A percentile compares a stretch with the other conserved stretches of the same genome.
Conservation (phyloP, 2,888 invertebrate genomes). For the Drosophila merina region DNA sequence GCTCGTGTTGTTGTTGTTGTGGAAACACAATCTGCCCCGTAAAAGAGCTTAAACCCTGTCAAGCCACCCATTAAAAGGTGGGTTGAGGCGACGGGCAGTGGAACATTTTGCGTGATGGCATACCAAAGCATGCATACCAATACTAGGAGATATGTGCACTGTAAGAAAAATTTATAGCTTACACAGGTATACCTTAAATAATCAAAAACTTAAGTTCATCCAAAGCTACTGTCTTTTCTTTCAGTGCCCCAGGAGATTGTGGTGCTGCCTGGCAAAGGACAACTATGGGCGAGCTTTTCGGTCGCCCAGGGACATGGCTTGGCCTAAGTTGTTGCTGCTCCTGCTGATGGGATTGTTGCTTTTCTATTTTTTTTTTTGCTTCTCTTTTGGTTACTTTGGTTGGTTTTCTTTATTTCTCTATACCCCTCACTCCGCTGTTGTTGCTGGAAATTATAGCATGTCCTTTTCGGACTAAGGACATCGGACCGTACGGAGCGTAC, state of each 20-base stretch:
- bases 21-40: conserved; percentile 79
- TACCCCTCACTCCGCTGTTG: conserved; percentile 38
- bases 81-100: conserved; percentile 47
- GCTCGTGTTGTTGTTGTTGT: conserved; percentile 50
- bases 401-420: conserved; percentile 54
- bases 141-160: conserved; percentile 29
- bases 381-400: conserved; percentile 72
- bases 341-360: conserved; percentile 72
- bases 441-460: conserved; percentile 77
- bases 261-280: conserved; percentile 62
- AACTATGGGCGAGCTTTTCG: conserved; percentile 71
- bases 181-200: no score
- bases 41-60: conserved; percentile 80
- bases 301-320: conserved; percentile 63
- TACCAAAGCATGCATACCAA: conserved; percentile 61
- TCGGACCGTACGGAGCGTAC: conserved; percentile 39
- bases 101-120: conserved; percentile 76
- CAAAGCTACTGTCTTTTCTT: not conserved
- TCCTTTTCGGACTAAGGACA: conserved; percentile 67
- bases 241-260: not conserved
- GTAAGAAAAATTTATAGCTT: not conserved
- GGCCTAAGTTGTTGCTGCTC: conserved; percentile 75
- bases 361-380: conserved; percentile 52
- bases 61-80: conserved; percentile 79
- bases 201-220: no score